A percentile compares a stretch with the other conserved stretches of the same genome.
Conservation (phyloP, 2,888 invertebrate species). For the Cheilosia pagana region DNA sequence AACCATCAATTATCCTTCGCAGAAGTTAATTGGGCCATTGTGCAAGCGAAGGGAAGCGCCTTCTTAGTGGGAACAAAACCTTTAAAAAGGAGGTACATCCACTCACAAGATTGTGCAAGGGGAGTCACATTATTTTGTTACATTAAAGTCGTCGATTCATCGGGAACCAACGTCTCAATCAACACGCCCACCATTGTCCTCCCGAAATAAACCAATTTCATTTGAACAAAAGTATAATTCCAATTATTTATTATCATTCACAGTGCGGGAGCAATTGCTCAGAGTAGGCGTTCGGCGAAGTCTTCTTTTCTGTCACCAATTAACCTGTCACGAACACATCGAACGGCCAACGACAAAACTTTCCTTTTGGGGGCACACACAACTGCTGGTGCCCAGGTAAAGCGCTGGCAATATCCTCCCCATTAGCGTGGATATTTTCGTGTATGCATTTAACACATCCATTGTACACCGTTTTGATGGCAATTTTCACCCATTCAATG, state of each 20-base stretch:
- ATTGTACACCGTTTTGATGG: slow-evolving; percentile 72
- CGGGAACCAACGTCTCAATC: not conserved
- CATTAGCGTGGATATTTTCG: slow-evolving; percentile 7
- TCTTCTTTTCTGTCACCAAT: slow-evolving; percentile 58
- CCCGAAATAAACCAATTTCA: slow-evolving; percentile 46
- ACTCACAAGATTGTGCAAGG: too few species aligned
- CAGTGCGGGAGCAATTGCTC: slow-evolving; percentile 14
- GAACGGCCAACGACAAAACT: slow-evolving; percentile 39
- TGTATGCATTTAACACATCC: slow-evolving; percentile 75
- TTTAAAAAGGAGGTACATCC: too few species aligned
- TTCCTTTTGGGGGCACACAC: slow-evolving; percentile 28
- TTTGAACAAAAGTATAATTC: slow-evolving; percentile 43
- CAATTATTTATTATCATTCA: slow-evolving; percentile 66
- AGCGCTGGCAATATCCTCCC: slow-evolving; percentile 7
- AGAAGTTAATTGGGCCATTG: slow-evolving; percentile 22
- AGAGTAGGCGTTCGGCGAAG: slow-evolving; percentile 43
- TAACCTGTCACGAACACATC: slow-evolving; percentile 64
- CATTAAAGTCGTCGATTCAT: too few species aligned
- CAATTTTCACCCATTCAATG: slow-evolving; percentile 68
- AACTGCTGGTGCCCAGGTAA: slow-evolving; percentile 24
- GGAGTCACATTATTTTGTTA: too few species aligned
- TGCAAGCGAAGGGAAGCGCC: not conserved
- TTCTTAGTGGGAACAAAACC: not conserved
- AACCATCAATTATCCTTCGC: slow-evolving; percentile 49
- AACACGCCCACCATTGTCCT: slow-evolving; percentile 29